Base-by-base conservation (phyloP, 2,888 invertebrate species). In the Lamproptera curius region DNA sequence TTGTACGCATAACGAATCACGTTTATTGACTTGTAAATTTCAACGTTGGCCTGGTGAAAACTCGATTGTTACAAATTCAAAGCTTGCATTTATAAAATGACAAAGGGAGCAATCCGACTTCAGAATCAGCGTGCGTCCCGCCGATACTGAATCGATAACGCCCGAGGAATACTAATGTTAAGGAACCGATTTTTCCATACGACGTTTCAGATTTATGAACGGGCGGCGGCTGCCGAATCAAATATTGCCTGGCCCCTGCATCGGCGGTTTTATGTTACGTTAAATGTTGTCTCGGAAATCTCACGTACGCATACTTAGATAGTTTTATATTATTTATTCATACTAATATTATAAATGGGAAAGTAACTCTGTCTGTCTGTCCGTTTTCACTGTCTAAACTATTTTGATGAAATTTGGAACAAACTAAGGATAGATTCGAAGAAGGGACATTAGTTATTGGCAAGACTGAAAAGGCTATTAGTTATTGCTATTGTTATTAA, bases 71-170 rank as follows among this genome's bases (percentile, higher is more conserved):
- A 26, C 26, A 15, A 31, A 31, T 41, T 31, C 13, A 34, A 42
- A 42, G 20, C 33, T 14, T 4, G 13, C 16, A n/a, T 42, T 34
- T 20, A 10, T n/a, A n/a, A n/a, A 17, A 16, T 11, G 23, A 10
- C 34, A 16, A 28, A 31, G 23, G 16, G 15, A 39, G 15, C 39
- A 14, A 23, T 26, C 23, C 17, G 26, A 20, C 28, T 37, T 43
- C 11, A 11, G 16, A 23, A 16, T 15, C 42, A 15, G 15, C 31
- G 20, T 42, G 11, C 47, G 33, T 47, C 38, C 33, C 14, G 31
- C 11, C 42, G 33, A 23, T 38, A 42, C 37, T 38, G 42, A 33
- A 42, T 31, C 23, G 23, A 15, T n/a, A 8, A 28, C 26, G 36
- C 23, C 23, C 26, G 11, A 13, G 28, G 33, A 47, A 37, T 37